Conservation (phyloP, 1,140 invertebrate genomes). For the Tenebrio molitor region DNA sequence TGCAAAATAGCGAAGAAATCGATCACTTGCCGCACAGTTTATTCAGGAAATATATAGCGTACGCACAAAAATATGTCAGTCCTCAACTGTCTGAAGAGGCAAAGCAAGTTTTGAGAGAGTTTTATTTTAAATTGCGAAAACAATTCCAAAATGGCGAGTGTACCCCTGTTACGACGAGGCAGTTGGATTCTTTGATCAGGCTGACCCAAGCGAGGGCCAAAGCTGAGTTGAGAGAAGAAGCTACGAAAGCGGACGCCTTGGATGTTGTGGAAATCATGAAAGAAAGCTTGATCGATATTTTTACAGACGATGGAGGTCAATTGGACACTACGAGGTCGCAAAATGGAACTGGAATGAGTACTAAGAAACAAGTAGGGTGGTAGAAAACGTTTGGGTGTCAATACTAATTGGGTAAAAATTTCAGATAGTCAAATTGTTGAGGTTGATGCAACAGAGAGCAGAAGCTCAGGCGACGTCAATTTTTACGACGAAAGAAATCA, state of each 20-base stretch:
- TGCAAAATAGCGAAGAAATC: conserved; percentile 72
- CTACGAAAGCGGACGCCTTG: conserved; percentile 83
- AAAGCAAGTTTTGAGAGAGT: conserved; percentile 78
- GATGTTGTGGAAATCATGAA: conserved; percentile 91
- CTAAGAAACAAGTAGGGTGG: conserved; percentile 77
- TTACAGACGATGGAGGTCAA: conserved; percentile 77
- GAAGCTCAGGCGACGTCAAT: conserved; percentile 75
- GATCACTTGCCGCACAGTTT: conserved; percentile 82
- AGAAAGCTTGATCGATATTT: conserved; percentile 84
- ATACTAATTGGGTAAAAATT: too few relatives aligned
- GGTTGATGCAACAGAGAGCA: conserved; percentile 76
- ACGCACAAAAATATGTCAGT: conserved; percentile 90
- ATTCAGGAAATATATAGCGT: conserved; percentile 92
- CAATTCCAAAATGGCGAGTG: conserved; percentile 70
- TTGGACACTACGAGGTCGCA: conserved; percentile 79
- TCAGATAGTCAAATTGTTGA: conserved; percentile 84
- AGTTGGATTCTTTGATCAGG: conserved; percentile 90
- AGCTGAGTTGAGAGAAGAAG: conserved; percentile 84
- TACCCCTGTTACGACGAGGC: conserved; percentile 85
- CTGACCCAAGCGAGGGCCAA: conserved; percentile 91
- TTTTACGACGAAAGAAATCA: conserved; percentile 84
- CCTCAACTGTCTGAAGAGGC: conserved; percentile 83
- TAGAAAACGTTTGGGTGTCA: too few relatives aligned
- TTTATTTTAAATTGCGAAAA: conserved; percentile 85
- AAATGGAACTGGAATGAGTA: conserved; percentile 81